These are phyloP conservation scores for Erebia epiphron DNA, from an alignment of 2,888 invertebrate genomes.

Conservation along the genomic window DNA sequence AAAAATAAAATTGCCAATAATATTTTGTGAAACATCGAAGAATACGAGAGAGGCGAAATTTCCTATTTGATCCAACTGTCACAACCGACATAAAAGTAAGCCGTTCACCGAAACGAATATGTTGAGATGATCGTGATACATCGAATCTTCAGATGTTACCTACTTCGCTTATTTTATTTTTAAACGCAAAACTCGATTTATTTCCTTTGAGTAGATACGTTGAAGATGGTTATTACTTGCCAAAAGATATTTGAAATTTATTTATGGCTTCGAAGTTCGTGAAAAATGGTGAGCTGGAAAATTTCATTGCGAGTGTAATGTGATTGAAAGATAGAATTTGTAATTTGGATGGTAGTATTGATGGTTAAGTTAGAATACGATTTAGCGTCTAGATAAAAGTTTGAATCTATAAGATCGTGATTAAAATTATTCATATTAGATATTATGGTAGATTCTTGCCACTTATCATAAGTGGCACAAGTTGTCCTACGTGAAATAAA, in stretches of 20 bases:
- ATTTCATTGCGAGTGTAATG: conserved; percentile 44
- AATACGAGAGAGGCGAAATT: conserved; percentile 68
- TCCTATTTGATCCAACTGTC: conserved; percentile 66
- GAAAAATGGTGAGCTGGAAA: conserved; percentile 49
- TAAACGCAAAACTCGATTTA: conserved; percentile 22
- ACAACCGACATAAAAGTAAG: conserved; percentile 61
- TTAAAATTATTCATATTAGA: neutral
- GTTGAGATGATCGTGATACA: conserved; percentile 21
- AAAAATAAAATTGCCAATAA: conserved; percentile 37
- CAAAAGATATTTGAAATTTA: conserved; percentile 42
- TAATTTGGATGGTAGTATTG: conserved; percentile 31
- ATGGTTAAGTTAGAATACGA: neutral
- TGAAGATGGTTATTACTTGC: conserved; percentile 32
- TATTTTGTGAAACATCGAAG: conserved; percentile 58
- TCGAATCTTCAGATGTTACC: conserved; percentile 16
- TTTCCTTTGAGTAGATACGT: conserved; percentile 23
- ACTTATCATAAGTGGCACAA: too few species aligned
- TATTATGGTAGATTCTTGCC: too few species aligned
- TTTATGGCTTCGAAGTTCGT: conserved; percentile 49
- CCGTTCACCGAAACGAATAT: conserved; percentile 59
- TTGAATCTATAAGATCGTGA: neutral
- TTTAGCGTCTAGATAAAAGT: neutral
- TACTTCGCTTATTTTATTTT: conserved; percentile 16
- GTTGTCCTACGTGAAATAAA: too few species aligned
- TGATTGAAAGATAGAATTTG: conserved; percentile 45